phyloP scores from a whole-genome alignment of 1,140 invertebrate species.

The Drosophila mojavensis region DNA sequence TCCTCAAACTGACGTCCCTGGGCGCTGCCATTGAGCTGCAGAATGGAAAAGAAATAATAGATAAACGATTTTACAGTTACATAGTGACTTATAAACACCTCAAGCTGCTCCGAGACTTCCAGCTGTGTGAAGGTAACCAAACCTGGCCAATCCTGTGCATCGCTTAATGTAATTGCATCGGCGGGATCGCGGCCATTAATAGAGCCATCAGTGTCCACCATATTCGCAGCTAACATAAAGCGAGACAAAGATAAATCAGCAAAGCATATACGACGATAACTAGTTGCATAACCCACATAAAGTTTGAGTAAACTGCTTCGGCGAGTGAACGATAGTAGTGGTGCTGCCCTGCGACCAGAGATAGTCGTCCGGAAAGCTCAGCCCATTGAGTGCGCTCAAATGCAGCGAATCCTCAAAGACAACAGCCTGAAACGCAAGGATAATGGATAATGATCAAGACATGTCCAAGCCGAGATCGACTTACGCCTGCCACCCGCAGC shows the following conservation, averaged over 20 bases:
- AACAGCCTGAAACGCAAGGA: constrained; percentile 63
- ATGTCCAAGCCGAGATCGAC: constrained; percentile 17
- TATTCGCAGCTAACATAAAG: constrained; percentile 53
- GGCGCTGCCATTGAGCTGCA: constrained; percentile 84
- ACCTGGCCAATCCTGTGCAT: constrained; percentile 78
- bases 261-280: not conserved
- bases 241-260: not conserved
- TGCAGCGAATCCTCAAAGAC: constrained; percentile 68
- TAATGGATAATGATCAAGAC: not conserved
- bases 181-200: constrained; percentile 78
- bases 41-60: not conserved
- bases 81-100: constrained; percentile 54
- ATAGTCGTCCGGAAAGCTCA: constrained; percentile 85
- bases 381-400: constrained; percentile 81
- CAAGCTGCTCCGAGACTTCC: constrained; percentile 82
- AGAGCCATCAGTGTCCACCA: constrained; percentile 61
- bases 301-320: constrained; percentile 81
- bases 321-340: constrained; percentile 67
- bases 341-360: constrained; percentile 72
- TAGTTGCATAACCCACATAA: constrained; percentile 44
- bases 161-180: constrained; percentile 76
- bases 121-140: constrained; percentile 83
- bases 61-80: not conserved
- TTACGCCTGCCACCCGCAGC: constrained; percentile 84
- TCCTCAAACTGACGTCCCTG: constrained; percentile 82